phyloP scores from a whole-genome alignment of 1,140 invertebrate genomes.

The Procambarus clarkii region DNA sequence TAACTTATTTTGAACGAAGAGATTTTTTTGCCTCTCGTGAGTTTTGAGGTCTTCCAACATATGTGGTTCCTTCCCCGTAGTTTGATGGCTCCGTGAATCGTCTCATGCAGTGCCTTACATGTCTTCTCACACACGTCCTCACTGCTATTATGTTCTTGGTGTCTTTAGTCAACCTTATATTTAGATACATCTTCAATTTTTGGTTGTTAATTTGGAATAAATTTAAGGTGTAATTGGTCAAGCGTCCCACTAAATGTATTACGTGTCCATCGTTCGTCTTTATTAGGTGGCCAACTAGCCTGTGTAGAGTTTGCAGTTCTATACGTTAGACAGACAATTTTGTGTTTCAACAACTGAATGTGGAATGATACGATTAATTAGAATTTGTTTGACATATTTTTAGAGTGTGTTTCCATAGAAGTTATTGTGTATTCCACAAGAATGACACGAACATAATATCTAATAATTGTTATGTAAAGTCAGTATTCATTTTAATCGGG shows the following conservation, averaged over 20 bases:
- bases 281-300: background rate
- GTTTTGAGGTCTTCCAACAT: constrained; percentile 23
- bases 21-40: background rate
- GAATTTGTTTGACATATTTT: background rate
- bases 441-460: no score
- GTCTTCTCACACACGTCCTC: background rate
- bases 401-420: no score
- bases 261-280: background rate
- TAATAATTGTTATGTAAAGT: no score
- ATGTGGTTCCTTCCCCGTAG: background rate
- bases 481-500: no score
- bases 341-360: background rate
- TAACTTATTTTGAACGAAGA: background rate
- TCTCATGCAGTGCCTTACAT: constrained; percentile 1
- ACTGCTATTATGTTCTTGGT: background rate
- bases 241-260: background rate
- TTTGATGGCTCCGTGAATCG: background rate
- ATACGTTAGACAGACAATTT: background rate
- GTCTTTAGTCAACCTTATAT: constrained; percentile 9
- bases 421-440: no score
- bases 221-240: background rate
- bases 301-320: background rate
- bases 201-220: background rate
- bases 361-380: background rate
- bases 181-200: background rate